Evolutionary conservation across 2,113 vertebrate genomes (phyloP).

Genomic region (Phrynosoma platyrhinos): DNA sequence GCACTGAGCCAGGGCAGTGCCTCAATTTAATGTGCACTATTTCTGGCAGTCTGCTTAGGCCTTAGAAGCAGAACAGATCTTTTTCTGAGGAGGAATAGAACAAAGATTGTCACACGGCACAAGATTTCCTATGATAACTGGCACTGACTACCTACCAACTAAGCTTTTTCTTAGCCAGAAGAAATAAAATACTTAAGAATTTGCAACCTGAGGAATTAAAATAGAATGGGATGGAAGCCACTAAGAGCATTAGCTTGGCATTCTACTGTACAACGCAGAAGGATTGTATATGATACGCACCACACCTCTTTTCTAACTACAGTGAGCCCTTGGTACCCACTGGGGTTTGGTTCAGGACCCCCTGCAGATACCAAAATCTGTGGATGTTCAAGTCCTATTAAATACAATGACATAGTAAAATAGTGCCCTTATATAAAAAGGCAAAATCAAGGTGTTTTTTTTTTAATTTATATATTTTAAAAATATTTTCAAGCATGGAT

Average conservation of each 20-base stretch:
- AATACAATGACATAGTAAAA: too few relatives aligned
- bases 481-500: too few relatives aligned
- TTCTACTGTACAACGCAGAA: background rate
- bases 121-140: background rate
- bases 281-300: background rate
- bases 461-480: too few relatives aligned
- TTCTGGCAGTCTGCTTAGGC: too few relatives aligned
- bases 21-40: too few relatives aligned
- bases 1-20: too few relatives aligned
- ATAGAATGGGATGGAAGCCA: background rate
- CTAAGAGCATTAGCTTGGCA: background rate
- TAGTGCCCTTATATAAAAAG: too few relatives aligned
- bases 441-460: too few relatives aligned
- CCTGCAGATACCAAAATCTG: too few relatives aligned
- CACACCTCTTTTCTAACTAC: background rate
- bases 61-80: background rate
- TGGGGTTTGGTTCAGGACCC: too few relatives aligned
- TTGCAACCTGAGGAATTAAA: background rate
- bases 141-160: background rate
- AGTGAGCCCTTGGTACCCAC: too few relatives aligned
- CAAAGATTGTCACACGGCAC: background rate
- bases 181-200: background rate
- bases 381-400: too few relatives aligned
- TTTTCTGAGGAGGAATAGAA: background rate
- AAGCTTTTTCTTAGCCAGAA: conserved; percentile 6